Evolutionary conservation across 2,797 vertebrate genomes (phyloP), one percentile per base, ranked within the genome.

Genomic region (Neomorphus geoffroyi): DNA sequence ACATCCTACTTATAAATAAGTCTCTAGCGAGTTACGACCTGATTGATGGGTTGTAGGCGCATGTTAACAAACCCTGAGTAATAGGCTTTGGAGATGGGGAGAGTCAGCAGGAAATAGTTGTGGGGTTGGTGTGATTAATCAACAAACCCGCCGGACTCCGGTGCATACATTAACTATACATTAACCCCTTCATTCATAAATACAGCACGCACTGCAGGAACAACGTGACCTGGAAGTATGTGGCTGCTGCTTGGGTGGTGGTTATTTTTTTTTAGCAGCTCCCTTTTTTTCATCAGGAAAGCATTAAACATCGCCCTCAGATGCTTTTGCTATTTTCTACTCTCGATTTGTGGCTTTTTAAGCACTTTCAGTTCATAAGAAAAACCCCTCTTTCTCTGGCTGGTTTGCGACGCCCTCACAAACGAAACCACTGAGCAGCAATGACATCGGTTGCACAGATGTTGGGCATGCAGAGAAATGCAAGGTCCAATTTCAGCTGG

Each of bases 131-230:
- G 82, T 57, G 91, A 83, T 93, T 88, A 92, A 93, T 84, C 65
- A 88, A 7, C 45, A 27, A 39, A 57, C 74, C n/a, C 10, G 2
- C 22, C 6, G 2, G 80, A 54, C 74, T 62, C 24, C 18, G 8
- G 33, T 23, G 8, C 37, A 6, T 53, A 46, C 19, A 8, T 73
- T 73, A 78, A 23, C 43, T 22, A 41, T 51, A 41, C 50, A 30
- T 93, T 95, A 96, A 94, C 92, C 90, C 88, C 50, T 95, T 90
- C 80, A 30, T 67, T 90, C 75, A 66, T 72, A 70, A 89, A 73
- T 5, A 58, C 7, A 72, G 74, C 67, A 33, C 3, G 1, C 0
- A 0, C 71, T 3, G 1, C 32, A 19, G 37, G 51, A 39, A 62
- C 22, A 46, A 27, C 1, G 0, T 24, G 51, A 84, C 80, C 58